These are phyloP conservation scores for Pandion haliaetus DNA, from an alignment of 2,113 vertebrate species.

Conservation along the genomic window DNA sequence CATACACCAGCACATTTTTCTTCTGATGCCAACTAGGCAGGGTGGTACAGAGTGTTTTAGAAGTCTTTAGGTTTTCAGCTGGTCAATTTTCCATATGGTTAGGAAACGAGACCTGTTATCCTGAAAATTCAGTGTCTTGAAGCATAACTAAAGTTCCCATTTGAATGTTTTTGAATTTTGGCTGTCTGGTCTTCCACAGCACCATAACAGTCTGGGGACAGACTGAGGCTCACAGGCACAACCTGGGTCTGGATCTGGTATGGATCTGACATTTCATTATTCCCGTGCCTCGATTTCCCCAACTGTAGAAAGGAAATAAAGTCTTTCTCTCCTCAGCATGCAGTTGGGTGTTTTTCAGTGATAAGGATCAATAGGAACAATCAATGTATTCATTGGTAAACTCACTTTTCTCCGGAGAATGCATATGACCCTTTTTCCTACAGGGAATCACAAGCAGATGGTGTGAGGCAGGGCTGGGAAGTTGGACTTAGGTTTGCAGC, in stretches of 20 bases:
- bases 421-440: background rate
- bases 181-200: background rate
- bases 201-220: accelerated
- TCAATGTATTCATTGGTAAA: background rate
- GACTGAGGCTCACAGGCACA: background rate
- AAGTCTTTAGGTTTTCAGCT: background rate
- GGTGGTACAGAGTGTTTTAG: background rate
- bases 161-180: background rate
- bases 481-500: background rate
- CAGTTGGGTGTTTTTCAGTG: background rate
- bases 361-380: background rate
- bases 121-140: background rate
- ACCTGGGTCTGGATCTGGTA: background rate
- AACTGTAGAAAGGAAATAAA: background rate
- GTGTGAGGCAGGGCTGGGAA: background rate
- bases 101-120: background rate
- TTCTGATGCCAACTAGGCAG: background rate
- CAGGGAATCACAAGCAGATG: background rate
- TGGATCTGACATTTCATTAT: background rate
- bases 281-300: background rate
- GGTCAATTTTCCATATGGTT: background rate
- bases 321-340: background rate
- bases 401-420: background rate
- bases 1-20: background rate
- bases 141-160: background rate